Evolutionary conservation across 2,797 vertebrate species (phyloP), one percentile per base, ranked within the genome.

Genomic region (Dromococcyx pavoninus): DNA sequence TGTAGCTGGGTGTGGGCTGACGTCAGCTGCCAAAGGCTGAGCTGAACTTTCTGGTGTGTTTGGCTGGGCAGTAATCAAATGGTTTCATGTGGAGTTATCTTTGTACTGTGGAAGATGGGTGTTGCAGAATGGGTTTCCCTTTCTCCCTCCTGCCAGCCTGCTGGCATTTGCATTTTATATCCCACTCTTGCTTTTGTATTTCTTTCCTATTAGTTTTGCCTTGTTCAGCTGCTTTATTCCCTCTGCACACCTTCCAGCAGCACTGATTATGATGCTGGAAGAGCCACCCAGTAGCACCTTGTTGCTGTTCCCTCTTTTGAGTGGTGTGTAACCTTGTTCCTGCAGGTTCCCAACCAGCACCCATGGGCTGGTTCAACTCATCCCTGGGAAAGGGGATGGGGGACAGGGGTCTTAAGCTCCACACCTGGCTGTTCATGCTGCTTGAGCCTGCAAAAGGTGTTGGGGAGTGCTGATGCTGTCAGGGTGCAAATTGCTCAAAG

Each of bases 331-430:
- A n/a, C 48, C 35, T 28, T 4, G 3, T 67, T 48, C 23, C 4
- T 4, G 33, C 25, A 10, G 27, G 17, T 57, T 27, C 11, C 25
- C 0, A 1, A 17, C 27, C 7, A 19, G 44, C 7, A 11, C 35
- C 48, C 12, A 2, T 33, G 15, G 17, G 9, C 18, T 48, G 56
- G 71, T 32, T 58, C 39, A 16, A 5, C n/a, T 67, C 15, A 64
- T 39, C 33, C 50, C 58, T 19, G 11, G 9, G 61, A 17, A n/a
- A 53, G 10, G 35, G n/a, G 35, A 11, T 2, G 7, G 32, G 7
- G 13, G 13, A n/a, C n/a, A 4, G 32, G 13, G 7, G 5, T 28
- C 74, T 72, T 19, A 32, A 24, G 13, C 43, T 17, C 64, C 23
- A 4, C 17, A 17, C 44, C 15, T 11, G 25, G 32, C 32, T 39